Evolutionary conservation across 2,797 vertebrate species (phyloP), one percentile per base, ranked within the genome.

Genomic region (Poeciliopsis gracilis): DNA sequence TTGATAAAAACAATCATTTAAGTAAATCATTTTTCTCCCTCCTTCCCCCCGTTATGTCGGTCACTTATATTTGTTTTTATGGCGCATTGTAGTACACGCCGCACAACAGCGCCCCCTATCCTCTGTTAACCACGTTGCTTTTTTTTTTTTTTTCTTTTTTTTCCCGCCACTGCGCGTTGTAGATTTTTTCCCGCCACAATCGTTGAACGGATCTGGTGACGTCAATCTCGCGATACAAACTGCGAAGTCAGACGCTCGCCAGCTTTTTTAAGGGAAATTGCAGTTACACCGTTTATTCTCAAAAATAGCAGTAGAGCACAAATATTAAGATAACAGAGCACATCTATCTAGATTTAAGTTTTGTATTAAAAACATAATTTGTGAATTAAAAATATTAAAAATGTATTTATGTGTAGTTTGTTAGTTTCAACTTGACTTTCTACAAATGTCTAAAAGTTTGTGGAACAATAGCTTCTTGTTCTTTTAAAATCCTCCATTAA

Each of bases 151-250:
- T 41, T 33, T 2, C 30, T 33, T 33, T 53, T 53, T 25, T 94
- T 94, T 95, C 95, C 94, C 95, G 94, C 95, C 94, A 90, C 67
- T 49, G 72, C 71, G 66, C 55, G 9, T 61, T 30, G 33, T 45
- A 12, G 18, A 18, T 13, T 46, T 11, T 90, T 95, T 95, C 94
- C 94, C 94, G 95, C 95, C 95, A 92, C 61, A 87, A 87, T 90
- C 90, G 90, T 92, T 86, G 86, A 93, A 89, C 41, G 9, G 3
- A 25, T n/a, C 6, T 0, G 1, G 1, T 7, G 47, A 80, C 66
- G 79, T 41, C 1, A 75, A 13, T 87, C 86, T 93, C 90, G 91
- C 92, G 93, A 92, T 74, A 87, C 3, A 13, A 81, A 12, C 4
- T 0, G 28, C 11, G n/a, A 25, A 30, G 36, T 41, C 16, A 23